Base-by-base conservation (phyloP, 2,113 vertebrate genomes). In the Oplegnathus fasciatus region DNA sequence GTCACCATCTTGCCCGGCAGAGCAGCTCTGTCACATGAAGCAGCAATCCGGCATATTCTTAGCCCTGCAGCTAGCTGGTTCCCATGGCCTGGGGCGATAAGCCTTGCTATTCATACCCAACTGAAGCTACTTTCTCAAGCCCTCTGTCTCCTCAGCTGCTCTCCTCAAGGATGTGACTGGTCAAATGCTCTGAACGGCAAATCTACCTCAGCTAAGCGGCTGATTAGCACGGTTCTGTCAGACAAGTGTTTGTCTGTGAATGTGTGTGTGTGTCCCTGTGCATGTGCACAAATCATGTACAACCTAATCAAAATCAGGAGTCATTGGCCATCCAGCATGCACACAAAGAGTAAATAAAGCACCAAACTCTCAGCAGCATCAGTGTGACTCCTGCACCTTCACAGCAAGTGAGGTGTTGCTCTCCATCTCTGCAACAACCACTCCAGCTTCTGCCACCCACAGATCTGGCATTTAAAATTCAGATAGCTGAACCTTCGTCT, bases 101-200 rank as follows among this genome's bases (percentile, higher is more conserved):
- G 89, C 73, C 83, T 57, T 73, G 77, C 92, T 93, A 90, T 93
- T 92, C 89, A 86, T 92, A 88, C 82, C 54, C 72, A 7, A 75
- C 40, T 58, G 75, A 90, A 92, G 87, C 87, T 40, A 75, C 81
- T 54, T 84, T 88, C 44, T 65, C 62, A 64, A 87, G 80, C 76
- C 54, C 83, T 32, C 48, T 20, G 71, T 80, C 46, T 82, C 68
- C 52, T 79, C 81, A 69, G 75, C 22, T 1, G 7, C 54, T 70
- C 62, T 83, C 67, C 78, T 55, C 18, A 20, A 87, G 81, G 74
- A 88, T 65, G 80, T 58, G 80, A 86, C 82, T 67, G 82, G 65
- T 81, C 60, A 78, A 78, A 87, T 24, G 10, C 61, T 52, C 46
- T 48, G 71, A 48, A 70, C 48, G 9, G 70, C 68, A 91, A 80